phyloP scores from a whole-genome alignment of 2,797 vertebrate species.

The Champsocephalus esox region DNA sequence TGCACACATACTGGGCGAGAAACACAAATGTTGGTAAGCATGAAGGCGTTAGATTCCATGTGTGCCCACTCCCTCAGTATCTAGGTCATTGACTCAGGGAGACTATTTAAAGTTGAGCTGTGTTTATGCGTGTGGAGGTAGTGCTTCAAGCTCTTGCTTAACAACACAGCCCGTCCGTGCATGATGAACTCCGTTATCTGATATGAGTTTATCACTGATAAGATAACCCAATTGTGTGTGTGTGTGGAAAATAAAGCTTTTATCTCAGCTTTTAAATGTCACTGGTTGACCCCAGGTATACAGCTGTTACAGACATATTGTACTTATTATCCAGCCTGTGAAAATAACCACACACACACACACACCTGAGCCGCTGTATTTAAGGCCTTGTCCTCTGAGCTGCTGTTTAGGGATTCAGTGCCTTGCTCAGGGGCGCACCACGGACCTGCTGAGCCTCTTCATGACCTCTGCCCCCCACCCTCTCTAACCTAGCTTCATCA shows the following conservation, averaged over 20 bases:
- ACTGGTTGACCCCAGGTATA: neutral
- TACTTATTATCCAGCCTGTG: constrained; percentile 2
- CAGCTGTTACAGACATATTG: neutral
- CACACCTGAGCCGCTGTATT: neutral
- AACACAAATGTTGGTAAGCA: constrained; percentile 28
- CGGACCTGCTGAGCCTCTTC: constrained; percentile 13
- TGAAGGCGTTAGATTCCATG: constrained; percentile 13
- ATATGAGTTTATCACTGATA: neutral
- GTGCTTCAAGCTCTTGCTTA: constrained; percentile 44
- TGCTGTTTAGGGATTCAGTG: constrained; percentile 24
- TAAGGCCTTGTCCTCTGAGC: constrained; percentile 4
- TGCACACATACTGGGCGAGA: neutral
- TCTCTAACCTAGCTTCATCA: constrained; percentile 15
- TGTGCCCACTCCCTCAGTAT: constrained; percentile 39
- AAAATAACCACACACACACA: constrained; percentile 4
- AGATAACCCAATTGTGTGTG: neutral
- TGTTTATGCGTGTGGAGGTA: constrained; percentile 30
- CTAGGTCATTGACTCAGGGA: constrained; percentile 54
- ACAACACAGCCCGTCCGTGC: neutral
- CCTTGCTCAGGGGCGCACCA: constrained; percentile 32
- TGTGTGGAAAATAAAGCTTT: neutral
- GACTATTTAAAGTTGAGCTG: constrained; percentile 57
- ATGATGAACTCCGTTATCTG: constrained; percentile 12
- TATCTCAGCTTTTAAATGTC: constrained; percentile 4
- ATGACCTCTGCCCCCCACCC: constrained; percentile 3